A percentile compares a stretch with the other conserved stretches of the same genome.
phyloP scores from a whole-genome alignment of 2,113 vertebrate genomes.

The Petrocephalus zakoni region DNA sequence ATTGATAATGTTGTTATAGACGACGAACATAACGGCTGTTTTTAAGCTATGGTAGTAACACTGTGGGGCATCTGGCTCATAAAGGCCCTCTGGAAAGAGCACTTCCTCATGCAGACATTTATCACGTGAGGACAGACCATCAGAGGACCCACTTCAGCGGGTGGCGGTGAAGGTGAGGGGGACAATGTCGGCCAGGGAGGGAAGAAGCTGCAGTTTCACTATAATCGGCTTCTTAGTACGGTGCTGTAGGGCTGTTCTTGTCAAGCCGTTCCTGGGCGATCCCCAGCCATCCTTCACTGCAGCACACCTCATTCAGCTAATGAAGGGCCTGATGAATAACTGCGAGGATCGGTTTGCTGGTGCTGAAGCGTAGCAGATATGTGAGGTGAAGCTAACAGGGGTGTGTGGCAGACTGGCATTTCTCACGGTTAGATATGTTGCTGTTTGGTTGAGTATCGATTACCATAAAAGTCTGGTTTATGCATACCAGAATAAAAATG shows the following conservation, averaged over 20 bases:
- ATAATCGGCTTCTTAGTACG: not conserved
- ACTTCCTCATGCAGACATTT: not conserved
- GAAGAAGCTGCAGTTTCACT: not conserved
- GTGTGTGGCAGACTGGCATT: not conserved
- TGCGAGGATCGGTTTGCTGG: not conserved
- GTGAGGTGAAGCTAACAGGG: not conserved
- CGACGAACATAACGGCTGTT: not conserved
- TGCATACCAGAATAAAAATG: not conserved
- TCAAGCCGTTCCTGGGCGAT: not conserved
- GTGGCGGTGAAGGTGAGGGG: not conserved
- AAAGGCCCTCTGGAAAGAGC: not conserved
- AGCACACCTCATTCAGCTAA: not conserved
- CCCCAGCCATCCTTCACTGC: not conserved
- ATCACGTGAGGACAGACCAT: not conserved
- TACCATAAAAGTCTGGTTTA: not conserved
- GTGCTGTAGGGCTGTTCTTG: not conserved
- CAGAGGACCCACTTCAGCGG: not conserved
- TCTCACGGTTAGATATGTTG: not conserved
- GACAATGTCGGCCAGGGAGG: not conserved
- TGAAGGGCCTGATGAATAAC: not conserved
- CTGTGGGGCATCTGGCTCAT: no score
- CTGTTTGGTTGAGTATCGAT: not conserved
- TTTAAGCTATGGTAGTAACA: not conserved
- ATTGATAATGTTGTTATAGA: not conserved
- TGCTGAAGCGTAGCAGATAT: not conserved